These are phyloP conservation scores for Micronycteris hirsuta DNA, from an alignment of 2,113 vertebrate species.

Conservation along the genomic window DNA sequence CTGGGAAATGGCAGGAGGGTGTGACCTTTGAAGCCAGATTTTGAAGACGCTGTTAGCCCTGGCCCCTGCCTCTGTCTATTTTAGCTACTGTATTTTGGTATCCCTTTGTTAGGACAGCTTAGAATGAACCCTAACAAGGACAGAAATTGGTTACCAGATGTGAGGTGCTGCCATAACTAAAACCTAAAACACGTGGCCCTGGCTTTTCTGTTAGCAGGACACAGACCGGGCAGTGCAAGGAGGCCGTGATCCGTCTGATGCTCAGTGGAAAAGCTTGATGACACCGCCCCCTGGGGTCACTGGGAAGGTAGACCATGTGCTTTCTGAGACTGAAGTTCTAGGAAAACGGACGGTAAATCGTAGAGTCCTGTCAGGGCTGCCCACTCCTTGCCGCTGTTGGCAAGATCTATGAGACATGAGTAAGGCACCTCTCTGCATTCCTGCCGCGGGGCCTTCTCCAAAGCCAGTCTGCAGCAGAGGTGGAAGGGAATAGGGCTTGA, in stretches of 20 bases:
- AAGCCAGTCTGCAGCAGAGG: neutral
- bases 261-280: neutral
- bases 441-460: neutral
- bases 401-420: neutral
- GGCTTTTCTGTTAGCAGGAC: neutral
- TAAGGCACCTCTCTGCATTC: neutral
- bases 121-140: neutral
- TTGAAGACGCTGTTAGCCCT: neutral
- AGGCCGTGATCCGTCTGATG: neutral
- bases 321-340: neutral
- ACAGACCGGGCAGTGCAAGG: neutral
- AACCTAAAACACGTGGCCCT: neutral
- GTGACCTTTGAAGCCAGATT: neutral
- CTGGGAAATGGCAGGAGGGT: neutral
- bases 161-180: neutral
- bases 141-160: neutral
- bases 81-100: neutral
- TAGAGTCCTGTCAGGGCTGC: neutral
- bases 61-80: neutral
- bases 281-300: neutral
- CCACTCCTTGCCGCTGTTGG: neutral
- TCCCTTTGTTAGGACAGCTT: neutral
- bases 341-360: neutral
- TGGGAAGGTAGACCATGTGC: neutral
- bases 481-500: neutral